These are phyloP conservation scores for Enteromius unitaeniatus DNA, from an alignment of 2,797 vertebrate species.

Conservation along the genomic window DNA sequence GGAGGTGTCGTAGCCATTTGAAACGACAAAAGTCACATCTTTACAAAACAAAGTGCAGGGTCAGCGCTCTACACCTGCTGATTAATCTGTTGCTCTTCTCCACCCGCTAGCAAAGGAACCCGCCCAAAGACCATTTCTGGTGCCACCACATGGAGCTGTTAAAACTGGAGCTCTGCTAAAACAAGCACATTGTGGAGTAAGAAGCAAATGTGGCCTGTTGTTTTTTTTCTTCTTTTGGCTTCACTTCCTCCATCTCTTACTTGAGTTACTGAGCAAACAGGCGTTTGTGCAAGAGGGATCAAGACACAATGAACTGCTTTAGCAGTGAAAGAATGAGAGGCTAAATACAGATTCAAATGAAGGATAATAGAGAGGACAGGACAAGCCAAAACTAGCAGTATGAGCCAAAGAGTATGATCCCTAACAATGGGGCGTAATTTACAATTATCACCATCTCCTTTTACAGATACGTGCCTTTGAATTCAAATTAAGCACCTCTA, in stretches of 20 bases:
- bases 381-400: constrained; percentile 49
- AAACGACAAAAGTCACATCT: not conserved
- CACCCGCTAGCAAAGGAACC: not conserved
- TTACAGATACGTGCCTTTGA: not conserved
- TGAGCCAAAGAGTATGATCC: constrained; percentile 13
- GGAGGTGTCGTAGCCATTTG: not conserved
- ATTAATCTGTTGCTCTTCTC: constrained; percentile 18
- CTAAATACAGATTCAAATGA: constrained; percentile 39
- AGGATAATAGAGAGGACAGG: constrained; percentile 38
- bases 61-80: constrained; percentile 34
- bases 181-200: constrained; percentile 35
- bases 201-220: constrained; percentile 42
- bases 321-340: constrained; percentile 37
- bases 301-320: constrained; percentile 50
- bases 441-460: constrained; percentile 17
- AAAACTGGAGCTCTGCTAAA: constrained; percentile 48
- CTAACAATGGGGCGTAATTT: constrained; percentile 12
- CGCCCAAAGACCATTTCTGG: constrained; percentile 30
- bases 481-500: not conserved
- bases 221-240: constrained; percentile 35
- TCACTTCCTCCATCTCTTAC: constrained; percentile 44
- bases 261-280: constrained; percentile 51
- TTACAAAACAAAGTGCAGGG: not conserved
- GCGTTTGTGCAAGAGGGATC: constrained; percentile 46
- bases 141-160: constrained; percentile 46